Percentiles rank a stretch among this genome's conserved stretches.
phyloP scores from a whole-genome alignment of 1,140 invertebrate species.

The Coelopa frigida region DNA sequence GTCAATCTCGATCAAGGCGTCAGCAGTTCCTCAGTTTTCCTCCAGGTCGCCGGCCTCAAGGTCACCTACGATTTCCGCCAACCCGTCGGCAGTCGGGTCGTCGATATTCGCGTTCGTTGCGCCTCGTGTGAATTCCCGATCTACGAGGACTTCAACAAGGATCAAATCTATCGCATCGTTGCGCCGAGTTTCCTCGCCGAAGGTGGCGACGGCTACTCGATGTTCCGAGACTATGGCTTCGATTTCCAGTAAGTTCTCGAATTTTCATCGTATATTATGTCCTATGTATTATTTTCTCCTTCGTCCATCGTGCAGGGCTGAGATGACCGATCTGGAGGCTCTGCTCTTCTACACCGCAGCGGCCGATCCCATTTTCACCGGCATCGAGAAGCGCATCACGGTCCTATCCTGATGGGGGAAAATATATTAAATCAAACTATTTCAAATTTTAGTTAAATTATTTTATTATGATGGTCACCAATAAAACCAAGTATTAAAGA shows the following conservation, averaged over 20 bases:
- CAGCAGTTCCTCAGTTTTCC: constrained; percentile 49
- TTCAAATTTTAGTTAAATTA: no score
- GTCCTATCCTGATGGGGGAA: not conserved
- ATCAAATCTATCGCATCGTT: constrained; percentile 55
- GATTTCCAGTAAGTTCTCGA: constrained; percentile 25
- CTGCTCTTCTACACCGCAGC: constrained; percentile 25
- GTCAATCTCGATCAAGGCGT: constrained; percentile 32
- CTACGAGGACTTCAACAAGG: constrained; percentile 49
- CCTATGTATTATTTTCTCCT: not conserved
- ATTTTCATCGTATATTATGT: not conserved
- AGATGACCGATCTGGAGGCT: constrained; percentile 31
- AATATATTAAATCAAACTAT: no score
- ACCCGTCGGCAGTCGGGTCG: constrained; percentile 52
- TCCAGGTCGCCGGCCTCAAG: constrained; percentile 54
- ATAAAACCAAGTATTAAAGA: no score
- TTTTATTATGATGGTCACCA: no score
- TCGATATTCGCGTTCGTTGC: constrained; percentile 53
- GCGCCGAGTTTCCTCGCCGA: constrained; percentile 55
- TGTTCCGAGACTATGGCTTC: constrained; percentile 29
- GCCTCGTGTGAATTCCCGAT: constrained; percentile 56
- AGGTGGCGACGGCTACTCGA: constrained; percentile 59
- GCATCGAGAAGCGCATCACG: constrained; percentile 11
- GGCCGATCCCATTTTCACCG: constrained; percentile 17
- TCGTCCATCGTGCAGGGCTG: constrained; percentile 16
- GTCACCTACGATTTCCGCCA: constrained; percentile 48